Evolutionary conservation across 2,888 invertebrate species (phyloP), one percentile per base, ranked within the genome.

Genomic region (Eudasyphora cyanicolor): DNA sequence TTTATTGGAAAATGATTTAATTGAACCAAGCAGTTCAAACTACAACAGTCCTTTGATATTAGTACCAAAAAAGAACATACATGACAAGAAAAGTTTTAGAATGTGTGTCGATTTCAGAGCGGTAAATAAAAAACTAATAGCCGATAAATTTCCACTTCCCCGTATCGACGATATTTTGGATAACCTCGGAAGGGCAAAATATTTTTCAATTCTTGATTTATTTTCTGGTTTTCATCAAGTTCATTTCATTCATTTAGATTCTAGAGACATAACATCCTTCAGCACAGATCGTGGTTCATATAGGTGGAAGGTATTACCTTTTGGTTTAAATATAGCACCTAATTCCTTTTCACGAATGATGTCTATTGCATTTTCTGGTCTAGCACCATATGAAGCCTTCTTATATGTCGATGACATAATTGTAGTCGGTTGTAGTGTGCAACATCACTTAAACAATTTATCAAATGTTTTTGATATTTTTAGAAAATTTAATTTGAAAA

Each of bases 341-440:
- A n/a, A n/a, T n/a, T n/a, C n/a, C n/a, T n/a, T n/a, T n/a, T n/a
- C n/a, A n/a, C 21, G 87, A 75, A 87, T 88, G 86, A 87, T 88
- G 88, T 77, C 85, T 1, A 82, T 87, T 3, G 86, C 87, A n/a
- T 86, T 88, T 75, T 76, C 86, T 12, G 85, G 86, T 8, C 70
- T 78, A 45, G 8, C 60, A 8, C 57, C 62, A 29, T 35, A 78
- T 29, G 45, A 60, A 14, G 62, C 45, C 32, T 71, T 78, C 70
- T 74, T 87, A 21, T 86, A 86, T 73, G 85, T 87, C 71, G 87
- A 87, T 73, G 86, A 88, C 70, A 54, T 87, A n/a, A 86, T 87
- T 19, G 29, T 78, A n/a, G 38, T 70, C 1, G 71, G 60, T 4
- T 60, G 71, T 21, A 78, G 77, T 49, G 35, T 35, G 45, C 12